A percentile compares a stretch with the other conserved stretches of the same genome.
phyloP scores from a whole-genome alignment of 2,113 vertebrate species.

The Seriola quinqueradiata region DNA sequence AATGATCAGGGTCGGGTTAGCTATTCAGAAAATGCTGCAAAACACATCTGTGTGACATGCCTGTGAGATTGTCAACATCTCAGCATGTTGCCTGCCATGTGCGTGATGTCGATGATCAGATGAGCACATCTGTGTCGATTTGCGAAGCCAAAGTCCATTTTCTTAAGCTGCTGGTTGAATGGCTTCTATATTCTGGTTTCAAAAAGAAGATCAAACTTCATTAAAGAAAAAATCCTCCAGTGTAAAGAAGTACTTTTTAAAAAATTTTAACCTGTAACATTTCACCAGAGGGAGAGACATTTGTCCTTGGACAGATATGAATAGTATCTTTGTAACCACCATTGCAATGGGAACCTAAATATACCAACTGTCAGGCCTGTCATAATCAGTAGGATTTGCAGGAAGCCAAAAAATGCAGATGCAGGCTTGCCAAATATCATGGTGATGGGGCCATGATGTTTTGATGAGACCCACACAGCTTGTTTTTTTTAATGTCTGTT shows the following conservation, averaged over 20 bases:
- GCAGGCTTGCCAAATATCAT: constrained; percentile 3
- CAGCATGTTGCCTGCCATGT: not conserved
- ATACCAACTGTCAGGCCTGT: not conserved
- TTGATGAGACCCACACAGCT: constrained; percentile 22
- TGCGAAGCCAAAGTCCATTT: not conserved
- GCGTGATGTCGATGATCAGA: not conserved
- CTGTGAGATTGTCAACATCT: constrained; percentile 6
- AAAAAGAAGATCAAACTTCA: not conserved
- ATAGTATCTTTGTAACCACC: not conserved
- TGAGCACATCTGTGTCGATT: not conserved
- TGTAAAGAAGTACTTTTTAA: too few relatives aligned
- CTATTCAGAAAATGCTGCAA: constrained; percentile 19
- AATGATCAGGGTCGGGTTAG: constrained; percentile 2
- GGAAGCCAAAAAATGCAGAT: constrained; percentile 44
- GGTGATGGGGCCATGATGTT: not conserved
- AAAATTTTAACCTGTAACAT: not conserved
- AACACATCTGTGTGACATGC: constrained; percentile 29
- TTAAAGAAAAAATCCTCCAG: not conserved
- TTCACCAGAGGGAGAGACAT: not conserved
- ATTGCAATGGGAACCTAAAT: not conserved
- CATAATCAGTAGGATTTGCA: constrained; percentile 19
- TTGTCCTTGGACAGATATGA: not conserved
- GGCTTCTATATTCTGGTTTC: not conserved
- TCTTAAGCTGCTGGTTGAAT: not conserved
- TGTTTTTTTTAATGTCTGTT: constrained; percentile 39